Evolutionary conservation across 2,888 invertebrate species (phyloP), one percentile per base, ranked within the genome.

Genomic region (Pterostichus niger): DNA sequence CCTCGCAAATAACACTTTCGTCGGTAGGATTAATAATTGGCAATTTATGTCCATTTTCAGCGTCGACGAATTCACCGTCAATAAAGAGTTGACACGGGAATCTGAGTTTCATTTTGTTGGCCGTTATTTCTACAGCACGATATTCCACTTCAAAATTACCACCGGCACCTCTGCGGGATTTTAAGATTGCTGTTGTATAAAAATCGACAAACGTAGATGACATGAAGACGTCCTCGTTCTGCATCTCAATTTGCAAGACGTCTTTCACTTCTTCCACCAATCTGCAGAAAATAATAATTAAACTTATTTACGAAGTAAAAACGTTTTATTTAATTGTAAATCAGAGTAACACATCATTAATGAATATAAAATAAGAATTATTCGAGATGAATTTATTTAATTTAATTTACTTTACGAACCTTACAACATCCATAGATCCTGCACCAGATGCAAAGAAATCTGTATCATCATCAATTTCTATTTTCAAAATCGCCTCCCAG

Each of bases 341-440:
- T 24, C 1, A 24, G 3, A 24, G 24, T 24, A 24, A 2, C 24
- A 24, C 3, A 3, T 24, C 1, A 24, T 24, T 24, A n/a, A n/a
- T n/a, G n/a, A n/a, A n/a, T n/a, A n/a, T n/a, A n/a, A n/a, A n/a
- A n/a, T n/a, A n/a, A n/a, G n/a, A n/a, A n/a, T n/a, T n/a, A n/a
- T n/a, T n/a, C n/a, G n/a, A n/a, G n/a, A n/a, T n/a, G n/a, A n/a
- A n/a, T n/a, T n/a, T n/a, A n/a, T n/a, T n/a, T n/a, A 35, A 35
- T 52, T 52, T 6, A 35, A 40, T 40, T 40, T 7, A 6, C 0
- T 6, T 40, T 40, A 40, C 40, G 40, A 40, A 92, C 91, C 93
- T 91, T 0, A 98, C 98, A 1, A 99, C 98, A 89, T 99, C 99
- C 97, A 99, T 99, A 6, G 98, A 98, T 0, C 97, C 97, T n/a